Conservation (phyloP, 2,113 vertebrate species). For the Cyanoramphus novaezelandiae region DNA sequence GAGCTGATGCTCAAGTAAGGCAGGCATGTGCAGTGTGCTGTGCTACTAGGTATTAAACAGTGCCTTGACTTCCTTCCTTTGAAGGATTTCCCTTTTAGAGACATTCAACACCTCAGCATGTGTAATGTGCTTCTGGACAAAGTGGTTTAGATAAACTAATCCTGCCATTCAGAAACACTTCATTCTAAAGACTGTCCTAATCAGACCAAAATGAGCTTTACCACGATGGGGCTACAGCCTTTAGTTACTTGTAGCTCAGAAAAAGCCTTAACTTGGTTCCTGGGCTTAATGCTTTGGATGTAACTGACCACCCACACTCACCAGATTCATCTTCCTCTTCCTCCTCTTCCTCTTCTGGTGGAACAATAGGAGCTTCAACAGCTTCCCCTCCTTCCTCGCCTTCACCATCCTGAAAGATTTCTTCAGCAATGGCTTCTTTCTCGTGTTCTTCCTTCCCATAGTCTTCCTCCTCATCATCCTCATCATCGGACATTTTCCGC, state of each 20-base stretch:
- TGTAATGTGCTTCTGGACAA: not conserved
- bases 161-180: not conserved
- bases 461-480: slow-evolving; percentile 90
- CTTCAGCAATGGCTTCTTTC: slow-evolving; percentile 93
- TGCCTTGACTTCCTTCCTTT: not conserved
- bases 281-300: not conserved
- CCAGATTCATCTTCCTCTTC: slow-evolving; percentile 95
- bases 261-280: not conserved
- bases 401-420: slow-evolving; percentile 95
- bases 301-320: slow-evolving; percentile 28
- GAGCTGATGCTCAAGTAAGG: not conserved
- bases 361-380: slow-evolving; percentile 78
- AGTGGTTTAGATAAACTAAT: not conserved
- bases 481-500: slow-evolving; percentile 93
- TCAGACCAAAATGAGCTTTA: not conserved
- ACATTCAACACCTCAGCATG: not conserved
- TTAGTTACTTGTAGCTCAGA: not conserved
- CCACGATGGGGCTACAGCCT: not conserved
- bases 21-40: fast-evolving
- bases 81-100: not conserved
- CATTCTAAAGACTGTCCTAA: not conserved
- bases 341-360: slow-evolving; percentile 86
- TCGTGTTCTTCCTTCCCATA: slow-evolving; percentile 86
- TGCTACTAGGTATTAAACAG: not conserved
- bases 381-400: slow-evolving; percentile 89